Conservation (phyloP, 2,888 invertebrate genomes). For the Spialia ferax region DNA sequence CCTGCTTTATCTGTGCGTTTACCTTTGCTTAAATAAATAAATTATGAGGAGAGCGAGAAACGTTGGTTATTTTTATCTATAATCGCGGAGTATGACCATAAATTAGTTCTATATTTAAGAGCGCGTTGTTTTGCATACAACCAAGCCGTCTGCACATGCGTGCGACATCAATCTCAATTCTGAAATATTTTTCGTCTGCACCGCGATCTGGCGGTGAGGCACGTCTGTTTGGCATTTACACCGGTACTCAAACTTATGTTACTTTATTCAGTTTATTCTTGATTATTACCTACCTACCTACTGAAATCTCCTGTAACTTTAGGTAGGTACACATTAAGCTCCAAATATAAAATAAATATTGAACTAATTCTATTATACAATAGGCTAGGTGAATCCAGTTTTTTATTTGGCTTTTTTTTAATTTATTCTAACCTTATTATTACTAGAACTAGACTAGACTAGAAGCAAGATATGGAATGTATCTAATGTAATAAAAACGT, state of each 20-base stretch:
- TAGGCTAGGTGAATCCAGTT: too few relatives aligned
- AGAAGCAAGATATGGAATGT: too few relatives aligned
- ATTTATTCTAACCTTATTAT: too few relatives aligned
- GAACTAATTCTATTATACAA: too few relatives aligned
- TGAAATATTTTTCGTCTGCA: constrained; percentile 84
- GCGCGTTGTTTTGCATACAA: constrained; percentile 83
- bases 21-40: constrained; percentile 60
- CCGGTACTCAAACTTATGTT: constrained; percentile 25
- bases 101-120: constrained; percentile 85
- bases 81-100: constrained; percentile 85
- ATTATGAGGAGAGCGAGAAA: constrained; percentile 74
- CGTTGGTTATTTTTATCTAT: constrained; percentile 80
- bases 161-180: constrained; percentile 86
- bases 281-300: too few relatives aligned
- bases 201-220: constrained; percentile 47
- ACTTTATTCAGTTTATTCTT: background rate
- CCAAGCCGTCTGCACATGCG: constrained; percentile 85
- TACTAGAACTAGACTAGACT: too few relatives aligned
- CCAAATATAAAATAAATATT: too few relatives aligned
- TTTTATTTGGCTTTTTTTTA: too few relatives aligned
- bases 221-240: constrained; percentile 40
- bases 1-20: constrained; percentile 52
- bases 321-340: too few relatives aligned
- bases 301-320: background rate
- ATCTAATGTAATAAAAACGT: too few relatives aligned